Evolutionary conservation across 2,888 invertebrate species (phyloP).

Genomic region (Linyphia triangularis): DNA sequence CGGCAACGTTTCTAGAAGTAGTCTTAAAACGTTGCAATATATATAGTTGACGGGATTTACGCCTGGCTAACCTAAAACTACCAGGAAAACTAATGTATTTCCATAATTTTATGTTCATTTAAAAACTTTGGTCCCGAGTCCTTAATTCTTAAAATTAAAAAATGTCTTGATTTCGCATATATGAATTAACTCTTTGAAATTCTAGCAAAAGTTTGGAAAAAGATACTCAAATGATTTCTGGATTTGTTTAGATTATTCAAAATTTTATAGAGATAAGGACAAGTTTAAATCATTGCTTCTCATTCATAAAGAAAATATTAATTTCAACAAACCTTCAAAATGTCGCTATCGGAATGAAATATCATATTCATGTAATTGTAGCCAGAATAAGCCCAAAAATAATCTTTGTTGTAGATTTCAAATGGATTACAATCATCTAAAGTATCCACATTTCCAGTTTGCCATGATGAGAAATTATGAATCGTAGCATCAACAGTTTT

Average conservation of each 20-base stretch:
- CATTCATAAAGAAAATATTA: background rate
- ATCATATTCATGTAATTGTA: slow-evolving; percentile 75
- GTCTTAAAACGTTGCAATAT: too few species aligned
- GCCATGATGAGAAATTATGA: slow-evolving; percentile 67
- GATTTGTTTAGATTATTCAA: background rate
- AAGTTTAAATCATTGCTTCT: background rate
- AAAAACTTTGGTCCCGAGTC: too few species aligned
- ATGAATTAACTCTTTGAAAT: too few species aligned
- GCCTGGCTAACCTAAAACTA: too few species aligned
- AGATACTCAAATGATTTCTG: too few species aligned
- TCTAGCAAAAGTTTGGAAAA: too few species aligned
- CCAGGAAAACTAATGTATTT: too few species aligned
- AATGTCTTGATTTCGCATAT: too few species aligned
- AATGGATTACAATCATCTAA: slow-evolving; percentile 59
- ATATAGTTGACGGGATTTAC: too few species aligned
- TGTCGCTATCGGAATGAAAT: slow-evolving; percentile 27
- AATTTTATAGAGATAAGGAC: background rate
- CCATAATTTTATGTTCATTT: too few species aligned
- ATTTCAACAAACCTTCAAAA: slow-evolving; percentile 56
- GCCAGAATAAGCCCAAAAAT: slow-evolving; percentile 74
- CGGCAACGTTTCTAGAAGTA: too few species aligned
- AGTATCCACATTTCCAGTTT: background rate
- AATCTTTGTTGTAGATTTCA: slow-evolving; percentile 24
- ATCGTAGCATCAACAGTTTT: slow-evolving; percentile 55
- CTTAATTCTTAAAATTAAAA: background rate